Evolutionary conservation across 2,888 invertebrate species (phyloP).

Genomic region (Crematogaster levior): DNA sequence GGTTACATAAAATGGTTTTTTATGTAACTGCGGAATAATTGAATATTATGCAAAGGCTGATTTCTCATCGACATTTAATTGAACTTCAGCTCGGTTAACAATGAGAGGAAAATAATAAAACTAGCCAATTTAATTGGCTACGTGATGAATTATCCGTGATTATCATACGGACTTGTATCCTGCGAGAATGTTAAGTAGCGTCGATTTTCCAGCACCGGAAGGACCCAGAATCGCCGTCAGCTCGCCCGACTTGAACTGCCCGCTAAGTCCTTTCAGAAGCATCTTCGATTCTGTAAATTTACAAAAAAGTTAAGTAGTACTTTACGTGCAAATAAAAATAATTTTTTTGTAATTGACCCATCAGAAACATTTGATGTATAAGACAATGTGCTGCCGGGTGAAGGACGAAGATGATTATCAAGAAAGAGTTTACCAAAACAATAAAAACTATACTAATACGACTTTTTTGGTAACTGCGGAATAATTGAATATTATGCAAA

Average conservation of each 20-base stretch:
- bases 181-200: constrained; percentile 94
- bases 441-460: too few relatives aligned
- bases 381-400: background rate
- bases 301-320: background rate
- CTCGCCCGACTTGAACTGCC: constrained; percentile 94
- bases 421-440: too few relatives aligned
- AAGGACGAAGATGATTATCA: background rate
- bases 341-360: background rate
- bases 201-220: constrained; percentile 97
- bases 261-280: constrained; percentile 93
- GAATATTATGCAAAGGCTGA: background rate
- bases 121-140: background rate
- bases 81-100: background rate
- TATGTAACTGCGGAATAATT: background rate
- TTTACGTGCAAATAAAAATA: background rate
- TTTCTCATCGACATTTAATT: background rate
- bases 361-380: background rate
- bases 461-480: background rate
- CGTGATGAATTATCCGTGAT: background rate
- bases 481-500: background rate
- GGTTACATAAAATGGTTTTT: background rate
- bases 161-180: constrained; percentile 92
- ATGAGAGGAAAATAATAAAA: background rate
- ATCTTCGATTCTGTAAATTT: constrained; percentile 89
- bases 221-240: constrained; percentile 97